These are phyloP conservation scores for Brachyhypopomus occidentalis DNA, from an alignment of 2,113 vertebrate species.

Conservation along the genomic window DNA sequence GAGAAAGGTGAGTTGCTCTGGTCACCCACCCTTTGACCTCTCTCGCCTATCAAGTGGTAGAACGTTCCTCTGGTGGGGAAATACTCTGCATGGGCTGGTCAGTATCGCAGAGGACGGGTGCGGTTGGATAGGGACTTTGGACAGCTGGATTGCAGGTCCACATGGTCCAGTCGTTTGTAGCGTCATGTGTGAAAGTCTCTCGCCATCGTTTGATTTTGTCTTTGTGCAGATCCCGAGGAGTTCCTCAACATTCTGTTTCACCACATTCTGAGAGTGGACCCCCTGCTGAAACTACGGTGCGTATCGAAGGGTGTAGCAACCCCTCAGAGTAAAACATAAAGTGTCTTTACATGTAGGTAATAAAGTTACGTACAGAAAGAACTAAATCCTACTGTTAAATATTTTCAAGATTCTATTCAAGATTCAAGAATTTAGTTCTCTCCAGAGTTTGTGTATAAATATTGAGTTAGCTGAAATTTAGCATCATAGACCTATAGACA, in stretches of 20 bases:
- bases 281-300: slow-evolving; percentile 94
- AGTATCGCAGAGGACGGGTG: background rate
- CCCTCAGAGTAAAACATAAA: too few species aligned
- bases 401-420: too few species aligned
- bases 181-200: background rate
- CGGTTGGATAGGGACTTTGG: background rate
- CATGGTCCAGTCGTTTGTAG: background rate
- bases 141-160: background rate
- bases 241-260: slow-evolving; percentile 98
- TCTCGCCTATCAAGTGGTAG: background rate
- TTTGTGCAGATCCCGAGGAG: slow-evolving; percentile 91
- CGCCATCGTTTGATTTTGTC: background rate
- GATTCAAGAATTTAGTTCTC: too few species aligned
- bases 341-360: too few species aligned
- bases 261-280: slow-evolving; percentile 96
- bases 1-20: slow-evolving; percentile 85
- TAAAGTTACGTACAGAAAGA: too few species aligned
- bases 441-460: too few species aligned
- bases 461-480: too few species aligned
- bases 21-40: background rate
- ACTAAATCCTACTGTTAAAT: too few species aligned
- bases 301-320: background rate
- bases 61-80: too few species aligned
- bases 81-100: background rate
- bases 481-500: too few species aligned